Conservation (phyloP, 2,888 invertebrate species). For the Gandaritis pyraliata region DNA sequence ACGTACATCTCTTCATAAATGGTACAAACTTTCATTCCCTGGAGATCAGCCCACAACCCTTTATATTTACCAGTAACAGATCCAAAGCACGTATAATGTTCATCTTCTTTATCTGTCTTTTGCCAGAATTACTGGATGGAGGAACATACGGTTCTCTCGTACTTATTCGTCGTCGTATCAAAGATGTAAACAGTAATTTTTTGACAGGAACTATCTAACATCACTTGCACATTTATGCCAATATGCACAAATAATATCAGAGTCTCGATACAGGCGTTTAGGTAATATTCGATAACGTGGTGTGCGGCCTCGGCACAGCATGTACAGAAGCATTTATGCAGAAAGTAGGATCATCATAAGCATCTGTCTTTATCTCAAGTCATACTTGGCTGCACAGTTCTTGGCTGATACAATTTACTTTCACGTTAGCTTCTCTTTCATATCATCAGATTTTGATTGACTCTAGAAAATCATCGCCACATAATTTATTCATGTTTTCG, state of each 20-base stretch:
- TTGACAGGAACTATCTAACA: slow-evolving; percentile 17
- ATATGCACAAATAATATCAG: slow-evolving; percentile 33
- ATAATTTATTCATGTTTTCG: no score
- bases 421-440: no score
- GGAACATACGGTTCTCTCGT: neutral
- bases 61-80: neutral
- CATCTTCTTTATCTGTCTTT: no score
- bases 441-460: no score
- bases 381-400: no score
- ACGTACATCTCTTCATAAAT: slow-evolving; percentile 10
- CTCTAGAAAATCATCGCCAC: no score
- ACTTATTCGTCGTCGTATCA: neutral
- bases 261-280: slow-evolving; percentile 34
- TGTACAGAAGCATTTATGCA: slow-evolving; percentile 27
- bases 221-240: slow-evolving; percentile 34
- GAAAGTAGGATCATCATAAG: slow-evolving; percentile 9
- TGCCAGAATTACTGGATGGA: no score
- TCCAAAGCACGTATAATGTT: no score
- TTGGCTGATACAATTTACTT: no score
- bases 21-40: slow-evolving; percentile 8
- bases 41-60: slow-evolving; percentile 2
- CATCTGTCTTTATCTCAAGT: slow-evolving; percentile 9
- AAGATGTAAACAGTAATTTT: neutral
- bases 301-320: slow-evolving; percentile 32
- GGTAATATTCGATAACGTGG: slow-evolving; percentile 43